Base-by-base conservation (phyloP, 2,888 invertebrate genomes). In the Girardia tigrina region DNA sequence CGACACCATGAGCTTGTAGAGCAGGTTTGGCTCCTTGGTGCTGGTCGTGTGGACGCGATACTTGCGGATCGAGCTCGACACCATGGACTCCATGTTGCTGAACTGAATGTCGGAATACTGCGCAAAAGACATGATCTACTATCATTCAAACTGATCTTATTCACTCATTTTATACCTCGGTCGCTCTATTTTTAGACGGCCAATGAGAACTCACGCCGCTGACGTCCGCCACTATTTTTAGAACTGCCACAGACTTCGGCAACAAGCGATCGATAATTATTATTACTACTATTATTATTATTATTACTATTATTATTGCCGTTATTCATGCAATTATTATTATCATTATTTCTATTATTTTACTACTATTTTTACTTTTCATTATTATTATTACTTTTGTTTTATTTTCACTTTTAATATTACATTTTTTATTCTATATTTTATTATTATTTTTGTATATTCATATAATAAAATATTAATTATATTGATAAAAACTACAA, bases 211-310 rank as follows among this genome's bases (percentile, higher is more conserved):
- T n/a, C 36, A 12, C 4, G n/a, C n/a, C 23, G 8, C 4, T 56
- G 56, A 56, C 56, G 56, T 56, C n/a, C 20, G 2, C n/a, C 4
- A 2, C 56, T 56, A 56, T 56, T 56, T 12, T 8, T 56, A 56
- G 56, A 56, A 56, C n/a, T 56, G 56, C n/a, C 56, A 20, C 23
- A 20, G 56, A 56, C 23, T 56, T 56, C n/a, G n/a, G n/a, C n/a
- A 12, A 56, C 6, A 20, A 56, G n/a, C n/a, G 56, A 56, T 56
- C 23, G 4, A 12, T n/a, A 56, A 20, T 56, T 56, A 56, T 56
- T 56, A 56, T 56, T 56, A 56, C 56, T 56, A 56, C 23, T 56
- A 56, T 56, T 16, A 56, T 23, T 56, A 56, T 56, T 56, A 56
- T 8, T 56, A 56, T 56, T 12, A 2, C n/a, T 20, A 56, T 20